phyloP scores from a whole-genome alignment of 2,888 invertebrate species.

The Drosophila algonquin region DNA sequence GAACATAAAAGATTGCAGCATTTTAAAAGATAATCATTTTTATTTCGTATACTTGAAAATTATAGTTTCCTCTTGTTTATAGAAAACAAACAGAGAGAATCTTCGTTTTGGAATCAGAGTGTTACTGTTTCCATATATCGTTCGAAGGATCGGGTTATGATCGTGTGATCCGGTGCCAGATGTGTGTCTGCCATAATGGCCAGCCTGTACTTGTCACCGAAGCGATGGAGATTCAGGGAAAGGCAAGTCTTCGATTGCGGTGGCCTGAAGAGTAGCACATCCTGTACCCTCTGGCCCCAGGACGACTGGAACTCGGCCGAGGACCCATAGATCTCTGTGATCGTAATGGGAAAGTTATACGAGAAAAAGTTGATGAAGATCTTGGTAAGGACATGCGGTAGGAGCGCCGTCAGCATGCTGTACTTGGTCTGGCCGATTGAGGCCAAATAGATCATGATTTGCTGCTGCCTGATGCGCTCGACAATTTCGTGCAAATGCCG shows the following conservation, averaged over 20 bases:
- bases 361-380: constrained; percentile 83
- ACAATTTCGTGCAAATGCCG: constrained; percentile 79
- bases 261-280: constrained; percentile 82
- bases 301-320: constrained; percentile 77
- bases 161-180: constrained; percentile 81
- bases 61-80: background rate
- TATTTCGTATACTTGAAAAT: constrained; percentile 18
- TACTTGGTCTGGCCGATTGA: constrained; percentile 83
- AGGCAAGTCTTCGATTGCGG: constrained; percentile 83
- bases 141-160: constrained; percentile 81
- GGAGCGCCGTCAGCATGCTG: constrained; percentile 79
- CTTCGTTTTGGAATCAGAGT: constrained; percentile 20
- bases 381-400: constrained; percentile 82
- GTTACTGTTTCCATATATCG: constrained; percentile 79
- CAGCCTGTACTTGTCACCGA: constrained; percentile 81
- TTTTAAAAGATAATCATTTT: constrained; percentile 25
- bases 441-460: constrained; percentile 82
- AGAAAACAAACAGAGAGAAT: background rate
- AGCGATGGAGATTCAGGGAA: constrained; percentile 83
- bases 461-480: constrained; percentile 78
- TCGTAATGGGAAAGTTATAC: constrained; percentile 82
- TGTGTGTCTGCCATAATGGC: constrained; percentile 83
- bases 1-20: no score
- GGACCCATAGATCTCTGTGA: constrained; percentile 82
- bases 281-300: constrained; percentile 82